Conservation (phyloP, 2,113 vertebrate species). For the Polypterus bichir region DNA sequence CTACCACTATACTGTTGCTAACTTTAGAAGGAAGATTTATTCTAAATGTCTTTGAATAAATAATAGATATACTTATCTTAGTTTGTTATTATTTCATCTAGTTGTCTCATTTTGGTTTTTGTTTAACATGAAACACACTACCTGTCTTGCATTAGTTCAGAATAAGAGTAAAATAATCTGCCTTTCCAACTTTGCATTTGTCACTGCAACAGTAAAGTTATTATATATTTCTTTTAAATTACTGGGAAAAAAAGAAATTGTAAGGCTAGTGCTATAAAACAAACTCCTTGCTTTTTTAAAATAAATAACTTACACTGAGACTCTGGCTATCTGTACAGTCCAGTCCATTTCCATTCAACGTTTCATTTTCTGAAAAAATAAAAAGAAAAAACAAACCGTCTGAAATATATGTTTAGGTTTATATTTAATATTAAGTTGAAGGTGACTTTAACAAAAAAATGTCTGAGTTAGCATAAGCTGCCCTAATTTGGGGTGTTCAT, state of each 20-base stretch:
- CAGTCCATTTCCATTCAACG: constrained; percentile 44
- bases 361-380: constrained; percentile 38
- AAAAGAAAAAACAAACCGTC: constrained; percentile 1
- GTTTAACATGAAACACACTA: background rate
- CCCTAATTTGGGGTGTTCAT: background rate
- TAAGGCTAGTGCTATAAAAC: background rate
- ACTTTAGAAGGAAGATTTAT: background rate
- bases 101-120: background rate
- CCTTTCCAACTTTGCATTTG: background rate
- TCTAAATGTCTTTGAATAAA: background rate
- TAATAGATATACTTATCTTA: background rate
- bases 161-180: constrained; percentile 31
- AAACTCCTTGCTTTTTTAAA: constrained; percentile 7
- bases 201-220: background rate
- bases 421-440: background rate
- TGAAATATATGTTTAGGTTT: too few relatives aligned
- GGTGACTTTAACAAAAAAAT: background rate
- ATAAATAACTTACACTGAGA: constrained; percentile 28
- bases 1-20: background rate
- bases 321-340: constrained; percentile 71
- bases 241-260: too few relatives aligned
- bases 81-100: background rate
- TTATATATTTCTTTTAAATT: constrained; percentile 2
- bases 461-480: background rate
- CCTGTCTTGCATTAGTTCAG: background rate